Evolutionary conservation across 2,888 invertebrate species (phyloP).

Genomic region (Myopa testacea): DNA sequence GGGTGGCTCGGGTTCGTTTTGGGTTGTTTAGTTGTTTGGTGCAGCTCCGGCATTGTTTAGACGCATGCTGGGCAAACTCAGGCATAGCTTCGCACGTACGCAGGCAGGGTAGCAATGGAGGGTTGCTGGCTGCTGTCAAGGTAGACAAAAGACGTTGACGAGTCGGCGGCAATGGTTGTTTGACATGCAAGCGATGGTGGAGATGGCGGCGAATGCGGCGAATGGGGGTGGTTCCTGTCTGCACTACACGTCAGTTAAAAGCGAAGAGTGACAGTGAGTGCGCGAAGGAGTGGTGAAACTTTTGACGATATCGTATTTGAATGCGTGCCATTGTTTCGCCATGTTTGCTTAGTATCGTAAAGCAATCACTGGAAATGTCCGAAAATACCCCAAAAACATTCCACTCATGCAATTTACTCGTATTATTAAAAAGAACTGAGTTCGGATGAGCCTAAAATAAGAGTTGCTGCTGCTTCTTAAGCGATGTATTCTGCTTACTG

Average conservation of each 20-base stretch:
- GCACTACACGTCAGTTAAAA: neutral
- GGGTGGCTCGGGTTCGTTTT: slow-evolving; percentile 9
- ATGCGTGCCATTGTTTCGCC: too few relatives aligned
- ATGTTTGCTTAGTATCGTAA: too few relatives aligned
- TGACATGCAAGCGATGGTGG: slow-evolving; percentile 15
- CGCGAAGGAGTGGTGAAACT: neutral
- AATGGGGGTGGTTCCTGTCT: neutral
- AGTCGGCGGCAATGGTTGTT: neutral
- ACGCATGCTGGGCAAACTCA: neutral
- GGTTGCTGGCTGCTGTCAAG: slow-evolving; percentile 27
- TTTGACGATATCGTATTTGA: neutral
- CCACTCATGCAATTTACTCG: too few relatives aligned
- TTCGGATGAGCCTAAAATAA: too few relatives aligned
- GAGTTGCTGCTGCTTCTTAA: too few relatives aligned
- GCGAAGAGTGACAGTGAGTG: neutral
- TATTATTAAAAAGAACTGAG: too few relatives aligned
- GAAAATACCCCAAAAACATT: too few relatives aligned
- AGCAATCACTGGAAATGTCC: too few relatives aligned
- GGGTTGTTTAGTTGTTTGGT: slow-evolving; percentile 12
- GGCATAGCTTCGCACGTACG: slow-evolving; percentile 30
- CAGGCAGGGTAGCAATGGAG: slow-evolving; percentile 14
- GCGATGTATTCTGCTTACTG: too few relatives aligned
- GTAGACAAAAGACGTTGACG: neutral
- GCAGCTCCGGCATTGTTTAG: neutral
- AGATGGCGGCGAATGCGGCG: neutral